Evolutionary conservation across 2,113 vertebrate species (phyloP).

Genomic region (Cololabis saira): DNA sequence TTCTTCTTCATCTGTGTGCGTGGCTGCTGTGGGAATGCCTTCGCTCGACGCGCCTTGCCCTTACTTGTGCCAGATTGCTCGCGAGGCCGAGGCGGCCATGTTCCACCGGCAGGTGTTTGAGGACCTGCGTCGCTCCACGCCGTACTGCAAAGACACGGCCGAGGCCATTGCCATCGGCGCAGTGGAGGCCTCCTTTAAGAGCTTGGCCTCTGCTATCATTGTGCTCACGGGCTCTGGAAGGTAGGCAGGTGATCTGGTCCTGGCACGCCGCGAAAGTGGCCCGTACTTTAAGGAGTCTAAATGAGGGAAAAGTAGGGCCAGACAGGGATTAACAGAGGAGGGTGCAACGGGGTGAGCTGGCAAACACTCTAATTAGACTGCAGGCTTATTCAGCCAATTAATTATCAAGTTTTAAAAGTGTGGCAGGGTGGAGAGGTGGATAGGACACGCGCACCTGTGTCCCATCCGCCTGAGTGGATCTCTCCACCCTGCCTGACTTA

Average conservation of each 20-base stretch:
- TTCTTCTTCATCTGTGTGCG: conserved; percentile 2
- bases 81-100: conserved; percentile 98
- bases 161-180: conserved; percentile 96
- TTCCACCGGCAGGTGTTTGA: conserved; percentile 98
- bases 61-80: conserved; percentile 89
- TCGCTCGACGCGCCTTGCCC: conserved; percentile 50
- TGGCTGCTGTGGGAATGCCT: conserved; percentile 41
- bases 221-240: conserved; percentile 98
- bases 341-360: conserved; percentile 41
- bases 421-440: no score
- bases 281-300: conserved; percentile 4
- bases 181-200: conserved; percentile 98
- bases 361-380: conserved; percentile 33
- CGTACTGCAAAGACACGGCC: conserved; percentile 86
- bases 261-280: conserved; percentile 6
- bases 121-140: conserved; percentile 93
- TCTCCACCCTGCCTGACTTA: no score
- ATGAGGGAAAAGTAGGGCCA: conserved; percentile 72
- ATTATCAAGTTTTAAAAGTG: neutral
- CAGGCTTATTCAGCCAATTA: neutral
- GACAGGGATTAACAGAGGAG: conserved; percentile 54
- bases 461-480: no score
- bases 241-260: conserved; percentile 83
- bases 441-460: no score
- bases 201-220: conserved; percentile 92